Percentiles rank a stretch among this genome's conserved stretches.
These are phyloP conservation scores for Alosa sapidissima DNA, from an alignment of 2,797 vertebrate genomes.

Conservation along the genomic window DNA sequence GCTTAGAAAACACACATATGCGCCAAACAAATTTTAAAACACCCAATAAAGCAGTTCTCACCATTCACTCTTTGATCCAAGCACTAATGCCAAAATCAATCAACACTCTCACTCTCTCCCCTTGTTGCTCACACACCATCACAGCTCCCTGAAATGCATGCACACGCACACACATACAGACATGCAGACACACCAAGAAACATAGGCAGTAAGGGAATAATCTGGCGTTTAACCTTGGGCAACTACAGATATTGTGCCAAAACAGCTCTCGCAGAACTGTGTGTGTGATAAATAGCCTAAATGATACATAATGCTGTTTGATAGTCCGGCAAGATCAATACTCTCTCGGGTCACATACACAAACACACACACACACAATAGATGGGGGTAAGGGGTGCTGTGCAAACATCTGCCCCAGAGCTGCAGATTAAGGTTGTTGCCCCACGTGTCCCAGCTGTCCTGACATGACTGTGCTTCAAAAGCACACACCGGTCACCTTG, in stretches of 20 bases:
- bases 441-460: not conserved
- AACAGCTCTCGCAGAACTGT: constrained; percentile 42
- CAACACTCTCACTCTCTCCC: not conserved
- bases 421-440: not conserved
- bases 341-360: not conserved
- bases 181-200: constrained; percentile 17
- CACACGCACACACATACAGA: constrained; percentile 18
- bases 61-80: not conserved
- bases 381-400: not conserved
- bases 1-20: not conserved
- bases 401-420: not conserved
- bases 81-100: not conserved
- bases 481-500: constrained; percentile 7
- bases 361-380: not conserved
- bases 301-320: constrained; percentile 28
- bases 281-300: constrained; percentile 43
- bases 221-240: constrained; percentile 43
- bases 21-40: not conserved
- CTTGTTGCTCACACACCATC: not conserved
- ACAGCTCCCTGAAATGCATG: not conserved
- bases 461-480: not conserved
- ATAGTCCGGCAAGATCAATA: not conserved
- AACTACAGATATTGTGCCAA: constrained; percentile 46
- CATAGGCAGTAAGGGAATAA: not conserved
- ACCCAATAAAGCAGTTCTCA: not conserved